Base-by-base conservation (phyloP, 2,888 invertebrate genomes). In the Chrysina gloriosa region DNA sequence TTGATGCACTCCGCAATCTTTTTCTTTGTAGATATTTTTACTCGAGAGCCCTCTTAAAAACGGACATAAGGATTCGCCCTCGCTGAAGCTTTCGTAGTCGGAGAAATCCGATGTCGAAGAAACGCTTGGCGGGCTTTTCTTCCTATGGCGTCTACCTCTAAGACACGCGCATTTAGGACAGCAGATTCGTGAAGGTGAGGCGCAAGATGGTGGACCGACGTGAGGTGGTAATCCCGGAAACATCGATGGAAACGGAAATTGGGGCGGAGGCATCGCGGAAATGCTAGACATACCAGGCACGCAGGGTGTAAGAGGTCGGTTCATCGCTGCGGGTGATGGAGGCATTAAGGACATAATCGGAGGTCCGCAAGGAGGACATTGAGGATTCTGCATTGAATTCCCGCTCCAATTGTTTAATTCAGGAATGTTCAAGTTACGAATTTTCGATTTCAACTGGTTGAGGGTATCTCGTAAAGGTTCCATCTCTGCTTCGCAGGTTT, bases 401-500 rank as follows among this genome's bases (percentile, higher is more conserved):
- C 1, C 16, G 9, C 45, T 31, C 52, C 63, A 63, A 29, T 63
- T 50, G 19, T 73, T 71, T 6, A 74, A 39, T 67, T 74, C 76
- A 6, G 74, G 71, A 27, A 75, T 65, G 45, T 75, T 72, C 14
- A 76, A 65, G 29, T 69, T 71, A 25, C 63, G 65, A 29, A 76
- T 71, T 70, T 75, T 74, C 39, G 70, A 54, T 50, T 72, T 74
- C n/a, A 76, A 42, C 16, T 70, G 63, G 14, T 34, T 61, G 23
- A 76, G 66, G 4, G 74, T 71, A 48, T 70, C 39, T n/a, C 67
- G 48, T 9, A 76, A 36, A 4, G 76, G 75, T 67, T 70, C 72
- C 71, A 76, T 72, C 72, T 75, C 74, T 16, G 70, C 72, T 70
- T 76, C 74, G 21, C 73, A 76, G 5, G 75, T 69, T 63, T 73